phyloP scores from a whole-genome alignment of 2,888 invertebrate species.

The Ellobium chinense region DNA sequence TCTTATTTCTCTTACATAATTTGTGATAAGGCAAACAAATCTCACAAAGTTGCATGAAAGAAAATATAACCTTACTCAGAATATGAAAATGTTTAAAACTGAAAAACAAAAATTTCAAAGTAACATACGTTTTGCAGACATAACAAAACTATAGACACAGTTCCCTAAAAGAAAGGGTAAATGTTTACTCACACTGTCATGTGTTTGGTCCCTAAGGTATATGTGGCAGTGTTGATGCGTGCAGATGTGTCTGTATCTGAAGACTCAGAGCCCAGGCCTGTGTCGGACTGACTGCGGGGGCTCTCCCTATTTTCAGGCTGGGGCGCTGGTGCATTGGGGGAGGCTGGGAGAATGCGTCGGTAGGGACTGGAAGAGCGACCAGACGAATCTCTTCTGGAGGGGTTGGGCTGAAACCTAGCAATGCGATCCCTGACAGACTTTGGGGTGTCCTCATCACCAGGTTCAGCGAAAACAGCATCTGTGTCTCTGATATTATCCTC shows the following conservation, averaged over 20 bases:
- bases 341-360: constrained; percentile 29
- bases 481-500: not conserved
- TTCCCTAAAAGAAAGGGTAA: too few relatives aligned
- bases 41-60: too few relatives aligned
- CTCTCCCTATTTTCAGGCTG: constrained; percentile 12
- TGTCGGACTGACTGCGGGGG: constrained; percentile 44
- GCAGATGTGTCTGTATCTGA: constrained; percentile 35
- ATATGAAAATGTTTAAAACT: not conserved
- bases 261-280: constrained; percentile 46
- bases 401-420: constrained; percentile 24
- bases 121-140: not conserved
- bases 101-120: not conserved
- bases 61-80: too few relatives aligned
- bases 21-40: too few relatives aligned
- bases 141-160: not conserved
- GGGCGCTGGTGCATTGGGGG: constrained; percentile 1
- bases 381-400: not conserved
- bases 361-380: not conserved
- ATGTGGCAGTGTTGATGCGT: not conserved
- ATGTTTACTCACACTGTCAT: constrained; percentile 24
- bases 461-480: not conserved
- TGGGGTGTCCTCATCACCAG: constrained; percentile 4
- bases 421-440: constrained; percentile 40
- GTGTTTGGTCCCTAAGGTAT: not conserved
- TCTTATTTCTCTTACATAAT: too few relatives aligned